These are phyloP conservation scores for Xanthorhoe spadicearia DNA, from an alignment of 2,888 invertebrate genomes.

Conservation along the genomic window DNA sequence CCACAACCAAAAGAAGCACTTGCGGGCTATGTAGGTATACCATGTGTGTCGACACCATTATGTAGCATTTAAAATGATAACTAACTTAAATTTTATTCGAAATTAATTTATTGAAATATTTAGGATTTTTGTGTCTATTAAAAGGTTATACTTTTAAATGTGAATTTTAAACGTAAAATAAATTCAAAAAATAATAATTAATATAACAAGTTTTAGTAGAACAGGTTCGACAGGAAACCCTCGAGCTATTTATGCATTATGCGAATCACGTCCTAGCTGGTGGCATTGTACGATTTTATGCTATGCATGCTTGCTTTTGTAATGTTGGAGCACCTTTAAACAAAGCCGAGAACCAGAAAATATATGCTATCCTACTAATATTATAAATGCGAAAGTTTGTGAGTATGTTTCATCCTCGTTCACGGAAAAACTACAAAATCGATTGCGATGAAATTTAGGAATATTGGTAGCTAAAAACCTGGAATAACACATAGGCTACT, in stretches of 20 bases:
- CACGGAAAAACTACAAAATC: no score
- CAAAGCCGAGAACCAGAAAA: constrained; percentile 25
- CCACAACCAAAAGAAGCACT: no score
- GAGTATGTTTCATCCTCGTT: no score
- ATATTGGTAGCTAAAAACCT: no score
- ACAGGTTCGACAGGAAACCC: constrained; percentile 33
- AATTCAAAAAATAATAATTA: constrained; percentile 1
- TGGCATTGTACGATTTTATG: constrained; percentile 51
- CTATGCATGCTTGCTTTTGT: constrained; percentile 40
- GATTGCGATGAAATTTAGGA: no score
- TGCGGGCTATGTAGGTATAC: no score
- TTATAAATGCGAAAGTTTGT: no score
- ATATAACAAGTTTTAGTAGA: constrained; percentile 8
- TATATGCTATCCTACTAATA: no score
- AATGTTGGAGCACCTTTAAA: constrained; percentile 51
- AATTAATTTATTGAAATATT: neutral
- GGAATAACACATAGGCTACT: no score
- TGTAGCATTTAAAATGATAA: no score
- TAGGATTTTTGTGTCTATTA: neutral
- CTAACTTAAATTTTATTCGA: no score
- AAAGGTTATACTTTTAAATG: neutral
- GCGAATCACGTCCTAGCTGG: constrained; percentile 47
- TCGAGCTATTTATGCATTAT: constrained; percentile 32
- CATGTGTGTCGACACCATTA: no score
- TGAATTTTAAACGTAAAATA: neutral